Evolutionary conservation across 2,797 vertebrate genomes (phyloP), one percentile per base, ranked within the genome.

Genomic region (Syngnathus rostellatus): DNA sequence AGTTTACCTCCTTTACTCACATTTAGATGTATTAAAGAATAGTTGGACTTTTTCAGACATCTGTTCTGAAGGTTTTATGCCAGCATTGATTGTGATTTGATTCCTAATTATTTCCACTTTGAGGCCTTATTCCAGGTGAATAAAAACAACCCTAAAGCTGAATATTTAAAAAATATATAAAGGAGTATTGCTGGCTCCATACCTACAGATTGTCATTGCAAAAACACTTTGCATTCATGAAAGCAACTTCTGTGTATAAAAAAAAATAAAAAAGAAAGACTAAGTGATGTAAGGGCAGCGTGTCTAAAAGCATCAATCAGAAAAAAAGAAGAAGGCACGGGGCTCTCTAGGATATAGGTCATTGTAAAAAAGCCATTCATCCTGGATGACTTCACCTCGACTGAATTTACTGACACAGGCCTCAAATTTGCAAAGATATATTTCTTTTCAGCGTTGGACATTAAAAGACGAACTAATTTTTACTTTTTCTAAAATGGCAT

Each of bases 271-370:
- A 10, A 41, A 41, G 40, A 25, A 31, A 31, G 31, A 31, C 45
- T 37, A 64, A 61, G 63, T 48, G 21, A 58, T 60, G 68, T 58
- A 67, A 67, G 70, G 58, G 62, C 48, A 59, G 3, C 58, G 61
- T 75, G 78, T 83, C 84, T 78, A 17, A 84, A 84, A 81, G 75
- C 81, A 76, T 87, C 81, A 75, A 85, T 85, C 73, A 85, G 62
- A 65, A 54, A 23, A 54, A 67, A 74, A 75, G 64, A 61, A 54
- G 48, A 65, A 73, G 60, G 53, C 72, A 70, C 57, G 21, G 71
- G 43, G 64, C 69, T 70, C 63, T 70, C 70, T 67, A 68, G 72
- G 75, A 87, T 87, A 77, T 84, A 72, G 83, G 82, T 80, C 72
- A 38, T 65, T 59, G 62, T 78, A 68, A 68, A 75, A 71, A 19